phyloP scores from a whole-genome alignment of 2,888 invertebrate species.

The Drosophila longiperda region DNA sequence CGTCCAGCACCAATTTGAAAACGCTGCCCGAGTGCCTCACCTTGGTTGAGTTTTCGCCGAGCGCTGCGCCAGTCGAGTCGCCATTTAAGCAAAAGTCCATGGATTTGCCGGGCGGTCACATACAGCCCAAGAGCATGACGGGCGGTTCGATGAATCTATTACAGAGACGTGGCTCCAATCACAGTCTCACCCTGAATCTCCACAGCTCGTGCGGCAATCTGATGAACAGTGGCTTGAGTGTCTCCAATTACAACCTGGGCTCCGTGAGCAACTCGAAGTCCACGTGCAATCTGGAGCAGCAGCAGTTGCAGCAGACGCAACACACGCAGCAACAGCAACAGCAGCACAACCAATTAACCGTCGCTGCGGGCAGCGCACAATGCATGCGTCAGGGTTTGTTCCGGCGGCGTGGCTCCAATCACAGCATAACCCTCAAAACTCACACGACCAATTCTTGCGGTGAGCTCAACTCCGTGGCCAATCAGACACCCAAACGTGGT shows the following conservation, averaged over 20 bases:
- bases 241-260: constrained; percentile 86
- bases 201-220: constrained; percentile 86
- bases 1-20: constrained; percentile 89
- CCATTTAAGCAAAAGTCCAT: constrained; percentile 80
- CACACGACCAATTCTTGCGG: constrained; percentile 83
- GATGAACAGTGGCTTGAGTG: constrained; percentile 85
- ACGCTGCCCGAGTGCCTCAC: constrained; percentile 90
- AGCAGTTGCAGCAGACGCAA: constrained; percentile 26
- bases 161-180: constrained; percentile 88
- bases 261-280: constrained; percentile 85
- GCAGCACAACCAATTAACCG: constrained; percentile 41
- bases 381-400: constrained; percentile 63
- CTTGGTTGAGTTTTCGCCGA: constrained; percentile 87
- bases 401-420: constrained; percentile 86
- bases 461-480: constrained; percentile 86
- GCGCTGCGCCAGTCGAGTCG: constrained; percentile 48
- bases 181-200: constrained; percentile 87
- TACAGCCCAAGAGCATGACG: constrained; percentile 51
- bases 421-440: constrained; percentile 86
- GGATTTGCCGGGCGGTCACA: constrained; percentile 63
- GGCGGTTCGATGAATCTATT: constrained; percentile 83
- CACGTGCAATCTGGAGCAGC: constrained; percentile 76
- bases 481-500: constrained; percentile 87
- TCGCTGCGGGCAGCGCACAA: constrained; percentile 61
- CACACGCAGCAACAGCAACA: constrained; percentile 30